These are phyloP conservation scores for Boloria euphrosyne DNA, from an alignment of 2,888 invertebrate genomes.

Conservation along the genomic window DNA sequence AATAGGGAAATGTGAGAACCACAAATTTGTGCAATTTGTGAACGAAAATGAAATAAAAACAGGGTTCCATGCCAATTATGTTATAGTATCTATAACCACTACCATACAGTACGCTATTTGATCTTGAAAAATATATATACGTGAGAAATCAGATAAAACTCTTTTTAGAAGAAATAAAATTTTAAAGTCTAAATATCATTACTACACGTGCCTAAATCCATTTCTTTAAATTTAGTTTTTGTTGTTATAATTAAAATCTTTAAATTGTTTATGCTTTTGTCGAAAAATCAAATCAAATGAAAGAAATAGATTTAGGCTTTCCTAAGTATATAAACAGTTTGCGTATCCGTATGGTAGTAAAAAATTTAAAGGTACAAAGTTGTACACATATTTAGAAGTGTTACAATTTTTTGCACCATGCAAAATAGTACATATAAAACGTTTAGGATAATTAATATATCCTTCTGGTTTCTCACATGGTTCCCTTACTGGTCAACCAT, in stretches of 20 bases:
- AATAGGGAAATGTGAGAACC: slow-evolving; percentile 57
- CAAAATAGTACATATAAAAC: slow-evolving; percentile 90
- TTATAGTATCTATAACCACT: neutral
- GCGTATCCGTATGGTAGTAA: slow-evolving; percentile 62
- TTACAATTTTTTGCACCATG: slow-evolving; percentile 85
- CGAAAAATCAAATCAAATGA: neutral
- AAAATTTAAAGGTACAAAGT: slow-evolving; percentile 22
- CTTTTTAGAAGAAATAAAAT: too few relatives aligned
- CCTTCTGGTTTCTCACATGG: slow-evolving; percentile 87
- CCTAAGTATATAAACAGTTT: neutral
- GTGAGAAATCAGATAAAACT: neutral
- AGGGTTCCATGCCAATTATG: slow-evolving; percentile 30
- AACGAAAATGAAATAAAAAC: slow-evolving; percentile 43
- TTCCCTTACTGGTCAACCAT: slow-evolving; percentile 80
- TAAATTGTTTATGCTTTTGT: too few relatives aligned
- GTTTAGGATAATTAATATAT: slow-evolving; percentile 70
- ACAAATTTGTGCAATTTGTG: slow-evolving; percentile 44
- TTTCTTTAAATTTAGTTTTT: slow-evolving; percentile 6
- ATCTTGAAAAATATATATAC: neutral
- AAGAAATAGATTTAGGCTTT: slow-evolving; percentile 20
- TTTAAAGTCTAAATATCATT: too few relatives aligned
- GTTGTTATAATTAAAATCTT: too few relatives aligned
- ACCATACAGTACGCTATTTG: slow-evolving; percentile 13
- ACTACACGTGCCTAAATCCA: neutral
- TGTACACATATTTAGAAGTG: slow-evolving; percentile 19